Evolutionary conservation across 2,888 invertebrate genomes (phyloP).

Genomic region (Antheraea yamamai): DNA sequence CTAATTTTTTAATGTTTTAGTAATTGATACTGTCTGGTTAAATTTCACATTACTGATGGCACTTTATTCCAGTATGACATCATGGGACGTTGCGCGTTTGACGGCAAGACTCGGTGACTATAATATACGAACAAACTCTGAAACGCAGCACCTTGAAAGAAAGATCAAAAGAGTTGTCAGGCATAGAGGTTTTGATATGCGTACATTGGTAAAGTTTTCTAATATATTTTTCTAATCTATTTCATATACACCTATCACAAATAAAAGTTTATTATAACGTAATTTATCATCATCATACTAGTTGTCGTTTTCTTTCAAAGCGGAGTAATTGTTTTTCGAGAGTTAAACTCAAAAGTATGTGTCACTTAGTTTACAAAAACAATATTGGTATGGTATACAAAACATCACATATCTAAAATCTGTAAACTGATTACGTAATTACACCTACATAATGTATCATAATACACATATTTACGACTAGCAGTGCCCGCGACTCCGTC

Average conservation of each 20-base stretch:
- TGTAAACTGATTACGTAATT: neutral
- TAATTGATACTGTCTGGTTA: neutral
- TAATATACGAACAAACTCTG: conserved; percentile 88
- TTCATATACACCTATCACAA: neutral
- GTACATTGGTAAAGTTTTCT: conserved; percentile 84
- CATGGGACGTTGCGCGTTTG: conserved; percentile 92
- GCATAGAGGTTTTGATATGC: conserved; percentile 91
- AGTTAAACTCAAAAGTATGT: no score
- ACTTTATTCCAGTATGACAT: conserved; percentile 87
- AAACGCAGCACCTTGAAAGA: conserved; percentile 89
- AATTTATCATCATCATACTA: neutral
- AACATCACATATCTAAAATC: no score
- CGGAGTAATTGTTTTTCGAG: no score
- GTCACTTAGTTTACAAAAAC: no score
- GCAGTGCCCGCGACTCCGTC: no score
- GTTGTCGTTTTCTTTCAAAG: no score
- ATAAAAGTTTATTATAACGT: neutral
- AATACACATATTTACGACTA: no score
- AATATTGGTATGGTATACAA: no score
- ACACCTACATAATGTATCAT: neutral
- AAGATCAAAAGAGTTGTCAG: conserved; percentile 92
- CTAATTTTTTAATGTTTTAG: neutral
- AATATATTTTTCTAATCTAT: neutral
- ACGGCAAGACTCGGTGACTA: conserved; percentile 92
- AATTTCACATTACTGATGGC: neutral